Evolutionary conservation across 2,797 vertebrate species (phyloP).

Genomic region (Triplophysa yarkandensis): DNA sequence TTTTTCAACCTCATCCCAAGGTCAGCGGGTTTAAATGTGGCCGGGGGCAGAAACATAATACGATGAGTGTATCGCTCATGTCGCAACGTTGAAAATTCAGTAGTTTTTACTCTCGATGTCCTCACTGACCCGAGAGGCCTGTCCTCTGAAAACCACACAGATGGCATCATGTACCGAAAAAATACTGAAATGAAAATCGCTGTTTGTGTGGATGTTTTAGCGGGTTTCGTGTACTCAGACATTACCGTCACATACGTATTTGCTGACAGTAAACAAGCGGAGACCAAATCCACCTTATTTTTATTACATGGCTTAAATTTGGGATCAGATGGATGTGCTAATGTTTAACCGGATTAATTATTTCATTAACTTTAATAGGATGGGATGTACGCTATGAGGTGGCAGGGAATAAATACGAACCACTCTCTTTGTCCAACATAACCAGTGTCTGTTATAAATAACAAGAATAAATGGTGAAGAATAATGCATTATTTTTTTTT

Average conservation of each 20-base stretch:
- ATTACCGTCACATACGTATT: neutral
- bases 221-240: neutral
- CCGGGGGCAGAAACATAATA: constrained; percentile 8
- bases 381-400: neutral
- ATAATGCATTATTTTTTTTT: no score
- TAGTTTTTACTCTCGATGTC: constrained; percentile 14
- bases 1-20: neutral
- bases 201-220: neutral
- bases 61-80: neutral
- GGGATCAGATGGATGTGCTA: neutral
- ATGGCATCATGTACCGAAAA: neutral
- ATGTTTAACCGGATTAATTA: neutral
- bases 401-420: neutral
- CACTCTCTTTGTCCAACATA: no score
- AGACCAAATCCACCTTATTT: neutral
- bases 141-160: neutral
- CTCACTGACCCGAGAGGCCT: neutral
- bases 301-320: neutral
- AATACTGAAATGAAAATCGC: neutral
- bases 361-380: neutral
- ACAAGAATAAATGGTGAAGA: no score
- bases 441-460: no score
- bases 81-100: constrained; percentile 17
- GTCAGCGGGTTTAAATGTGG: constrained; percentile 6
- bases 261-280: neutral